Evolutionary conservation across 2,113 vertebrate genomes (phyloP), one percentile per base, ranked within the genome.

Genomic region (Dasyprocta punctata): DNA sequence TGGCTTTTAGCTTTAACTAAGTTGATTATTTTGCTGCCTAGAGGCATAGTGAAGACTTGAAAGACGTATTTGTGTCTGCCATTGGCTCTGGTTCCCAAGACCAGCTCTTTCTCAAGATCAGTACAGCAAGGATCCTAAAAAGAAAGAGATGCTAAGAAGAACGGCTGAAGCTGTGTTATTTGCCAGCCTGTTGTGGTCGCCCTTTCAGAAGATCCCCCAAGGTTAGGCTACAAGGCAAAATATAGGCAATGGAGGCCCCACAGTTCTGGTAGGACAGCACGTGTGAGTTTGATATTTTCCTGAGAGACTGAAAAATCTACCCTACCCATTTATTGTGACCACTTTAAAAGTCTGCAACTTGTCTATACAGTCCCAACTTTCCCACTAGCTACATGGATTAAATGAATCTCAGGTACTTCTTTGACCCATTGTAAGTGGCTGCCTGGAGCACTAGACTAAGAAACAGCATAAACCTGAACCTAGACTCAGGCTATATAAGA

Each of bases 1-100:
- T 92, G 54, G 17, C 5, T 73, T 78, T 81, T 44, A 89, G 30
- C 4, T 47, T 96, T 96, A 86, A 75, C 56, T 67, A 54, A 94
- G 5, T 30, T 49, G 75, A 65, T 41, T 14, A 20, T 56, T 92
- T 86, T 87, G 49, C 61, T 69, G 81, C 33, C 49, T 13, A 58
- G 73, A 92, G 44, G 67, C 14, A 83, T 38, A 81, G 14, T 47
- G 47, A 92, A 1, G 28, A 14, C 14, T 89, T 84, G 3, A 44
- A 84, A 86, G 3, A 65, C 47, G 1, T 12, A 65, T 47, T 86
- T 83, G 69, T 54, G 19, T 24, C 16, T 38, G 92, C 52, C 1
- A 20, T 33, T 86, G 83, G 1, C 24, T 11, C 16, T 71, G 30
- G 61, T 61, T 77, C 30, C 60, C 58, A 80, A 47, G 84, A 7